phyloP scores from a whole-genome alignment of 2,797 vertebrate species.

The Myotis pilosus region DNA sequence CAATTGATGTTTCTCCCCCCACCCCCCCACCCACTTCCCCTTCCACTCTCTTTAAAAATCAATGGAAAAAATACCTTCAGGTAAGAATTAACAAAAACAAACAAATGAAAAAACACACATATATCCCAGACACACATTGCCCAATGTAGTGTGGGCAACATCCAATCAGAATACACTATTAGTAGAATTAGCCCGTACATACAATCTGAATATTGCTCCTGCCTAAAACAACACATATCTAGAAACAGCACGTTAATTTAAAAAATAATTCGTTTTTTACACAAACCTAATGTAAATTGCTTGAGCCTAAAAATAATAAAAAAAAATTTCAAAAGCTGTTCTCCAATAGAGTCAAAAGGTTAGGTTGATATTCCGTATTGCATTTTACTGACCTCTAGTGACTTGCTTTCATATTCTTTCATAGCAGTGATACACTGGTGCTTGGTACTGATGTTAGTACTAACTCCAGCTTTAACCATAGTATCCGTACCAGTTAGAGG shows the following conservation, averaged over 20 bases:
- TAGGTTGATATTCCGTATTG: neutral
- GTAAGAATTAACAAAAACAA: neutral
- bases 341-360: constrained; percentile 39
- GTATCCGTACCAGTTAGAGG: constrained; percentile 94
- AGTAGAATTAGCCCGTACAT: neutral
- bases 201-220: neutral
- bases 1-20: too few species aligned
- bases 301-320: constrained; percentile 16
- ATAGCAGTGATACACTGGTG: constrained; percentile 99
- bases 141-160: neutral
- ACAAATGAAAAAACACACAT: too few species aligned
- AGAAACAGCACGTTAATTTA: neutral
- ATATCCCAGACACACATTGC: neutral
- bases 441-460: constrained; percentile 97
- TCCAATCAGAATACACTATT: neutral
- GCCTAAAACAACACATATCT: neutral
- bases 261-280: constrained; percentile 13
- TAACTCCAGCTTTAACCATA: constrained; percentile 96
- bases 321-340: constrained; percentile 23
- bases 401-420: constrained; percentile 99
- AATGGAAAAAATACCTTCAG: too few species aligned
- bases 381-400: constrained; percentile 90
- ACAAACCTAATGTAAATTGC: neutral
- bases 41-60: too few species aligned
- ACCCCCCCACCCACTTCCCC: fast-evolving